Evolutionary conservation across 2,888 invertebrate species (phyloP), one percentile per base, ranked within the genome.

Genomic region (Mimas tiliae): DNA sequence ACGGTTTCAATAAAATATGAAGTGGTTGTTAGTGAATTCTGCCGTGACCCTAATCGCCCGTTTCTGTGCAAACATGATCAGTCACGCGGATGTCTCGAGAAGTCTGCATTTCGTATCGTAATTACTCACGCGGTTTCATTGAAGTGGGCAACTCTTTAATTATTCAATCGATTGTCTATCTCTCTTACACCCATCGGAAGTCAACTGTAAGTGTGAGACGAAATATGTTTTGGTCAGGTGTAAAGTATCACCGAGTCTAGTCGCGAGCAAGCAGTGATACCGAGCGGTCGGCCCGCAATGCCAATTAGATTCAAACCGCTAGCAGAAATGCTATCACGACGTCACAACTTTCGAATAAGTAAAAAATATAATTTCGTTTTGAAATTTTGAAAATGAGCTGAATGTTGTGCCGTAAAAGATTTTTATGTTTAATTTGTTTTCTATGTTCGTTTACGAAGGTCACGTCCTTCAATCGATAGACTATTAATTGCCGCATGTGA

Each of bases 391-490:
- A 71, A 77, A 92, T 91, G 90, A 88, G 81, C 84, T 88, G 87
- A 82, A 70, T 69, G 71, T 76, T 81, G 84, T 81, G 74, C 78
- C 79, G 77, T 76, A 75, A 75, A 83, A 75, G 72, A 75, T 76
- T 85, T 88, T 90, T 88, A 82, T 85, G 81, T 90, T 90, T 88
- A 82, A 83, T 90, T 91, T 87, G 80, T 69, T 87, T 88, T 88
- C 84, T 83, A 83, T 79, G 84, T 84, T 84, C 79, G 81, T 82
- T 78, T 73, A 76, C 83, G 88, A 92, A 92, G 93, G 93, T 91
- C 92, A 86, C 84, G 90, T 83, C 89, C 90, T 90, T 91, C 86
- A 91, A 93, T 93, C 93, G 91, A 93, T 92, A 89, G 88, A 91
- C 90, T 90, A 91, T 93, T 92, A 90, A 89, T 89, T 87, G 87